A percentile compares a stretch with the other conserved stretches of the same genome.
These are phyloP conservation scores for Peromyscus melanophrys DNA, from an alignment of 2,797 vertebrate species.

Conservation along the genomic window DNA sequence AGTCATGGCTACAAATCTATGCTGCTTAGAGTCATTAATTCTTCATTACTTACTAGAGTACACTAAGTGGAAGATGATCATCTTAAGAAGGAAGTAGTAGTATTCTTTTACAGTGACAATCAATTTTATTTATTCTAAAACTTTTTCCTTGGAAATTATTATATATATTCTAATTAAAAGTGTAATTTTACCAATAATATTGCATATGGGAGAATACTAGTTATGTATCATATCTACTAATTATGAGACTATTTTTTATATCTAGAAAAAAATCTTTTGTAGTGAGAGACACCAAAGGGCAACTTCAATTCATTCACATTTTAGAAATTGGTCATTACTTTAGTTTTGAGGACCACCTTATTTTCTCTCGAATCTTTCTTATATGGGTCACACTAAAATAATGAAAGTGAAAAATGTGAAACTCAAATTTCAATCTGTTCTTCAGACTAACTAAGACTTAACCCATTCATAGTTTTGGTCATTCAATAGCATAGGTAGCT, in stretches of 20 bases:
- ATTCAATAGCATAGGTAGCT: background rate
- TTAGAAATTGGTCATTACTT: background rate
- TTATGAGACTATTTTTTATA: background rate
- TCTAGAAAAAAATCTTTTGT: background rate
- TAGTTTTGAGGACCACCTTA: background rate
- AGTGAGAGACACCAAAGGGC: background rate
- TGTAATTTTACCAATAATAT: background rate
- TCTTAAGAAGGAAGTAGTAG: background rate
- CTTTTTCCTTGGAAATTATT: background rate
- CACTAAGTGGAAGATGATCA: background rate
- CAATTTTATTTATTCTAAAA: slow-evolving; percentile 40
- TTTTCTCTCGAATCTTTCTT: background rate
- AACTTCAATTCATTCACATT: background rate
- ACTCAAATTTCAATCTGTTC: background rate
- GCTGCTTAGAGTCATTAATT: background rate
- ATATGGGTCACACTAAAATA: background rate
- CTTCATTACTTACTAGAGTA: background rate
- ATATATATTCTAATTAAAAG: background rate
- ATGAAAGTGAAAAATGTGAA: background rate
- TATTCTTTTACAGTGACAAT: background rate
- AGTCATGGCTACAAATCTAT: background rate
- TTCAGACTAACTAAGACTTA: too few relatives aligned
- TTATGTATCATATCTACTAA: background rate
- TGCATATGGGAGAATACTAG: background rate
- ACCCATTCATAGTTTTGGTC: background rate